Evolutionary conservation across 2,113 vertebrate species (phyloP), one percentile per base, ranked within the genome.

Genomic region (Strix aluco): DNA sequence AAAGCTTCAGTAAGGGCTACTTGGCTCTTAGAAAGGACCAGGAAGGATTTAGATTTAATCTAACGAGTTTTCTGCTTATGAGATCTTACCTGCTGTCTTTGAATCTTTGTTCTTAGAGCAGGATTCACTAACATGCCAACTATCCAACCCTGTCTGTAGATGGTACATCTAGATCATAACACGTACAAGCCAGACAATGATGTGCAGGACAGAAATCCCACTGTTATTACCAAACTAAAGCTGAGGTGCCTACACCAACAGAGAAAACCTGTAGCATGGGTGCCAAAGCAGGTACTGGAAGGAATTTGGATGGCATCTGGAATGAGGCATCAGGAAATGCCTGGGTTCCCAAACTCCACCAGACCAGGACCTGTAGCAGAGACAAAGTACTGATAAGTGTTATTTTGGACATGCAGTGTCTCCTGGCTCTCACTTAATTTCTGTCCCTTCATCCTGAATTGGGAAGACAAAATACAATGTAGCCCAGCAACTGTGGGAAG

Each of bases 351-450:
- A 86, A 13, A 6, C 19, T 67, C 57, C 26, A 70, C 29, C 47
- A 71, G 46, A 71, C 7, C 85, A 78, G 69, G 79, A 61, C 26
- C 3, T 30, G n/a, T 7, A 66, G 34, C 59, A 90, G 59, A 58
- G 40, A 46, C 54, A 66, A 84, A 40, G 32, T 34, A 27, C 42
- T 22, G 54, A 10, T 20, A 49, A 42, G 30, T 25, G 8, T 52
- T 70, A 9, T 5, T 12, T 11, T 44, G 34, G 55, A 21, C 1
- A 1, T 21, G 29, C 29, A 30, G 5, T 2, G 2, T 34, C n/a
- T 82, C 25, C 19, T 72, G 44, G 15, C 30, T 92, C 40, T 61
- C 55, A 20, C 22, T 51, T 27, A 2, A 20, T 67, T 86, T 71
- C 57, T 58, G 13, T 40, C 52, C 25, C 29, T 94, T 86, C 32